Conservation (phyloP, 2,113 vertebrate genomes). For the Bufo bufo region DNA sequence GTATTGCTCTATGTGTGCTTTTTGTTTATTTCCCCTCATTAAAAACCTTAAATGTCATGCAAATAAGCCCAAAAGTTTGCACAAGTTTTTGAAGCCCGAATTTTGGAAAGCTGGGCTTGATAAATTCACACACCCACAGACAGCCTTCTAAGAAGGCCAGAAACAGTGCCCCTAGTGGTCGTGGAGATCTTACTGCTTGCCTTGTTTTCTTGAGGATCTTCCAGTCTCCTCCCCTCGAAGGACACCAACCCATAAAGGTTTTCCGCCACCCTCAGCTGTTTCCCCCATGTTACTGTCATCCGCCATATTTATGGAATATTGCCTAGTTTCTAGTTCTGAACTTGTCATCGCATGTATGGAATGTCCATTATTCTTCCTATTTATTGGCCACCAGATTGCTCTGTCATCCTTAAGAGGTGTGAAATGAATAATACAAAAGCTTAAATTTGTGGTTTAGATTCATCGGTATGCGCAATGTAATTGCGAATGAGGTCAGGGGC, state of each 20-base stretch:
- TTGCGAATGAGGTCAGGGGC: not conserved
- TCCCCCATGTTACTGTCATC: not conserved
- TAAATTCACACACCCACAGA: too few relatives aligned
- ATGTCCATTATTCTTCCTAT: not conserved
- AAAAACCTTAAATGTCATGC: too few relatives aligned
- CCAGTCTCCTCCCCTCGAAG: too few relatives aligned
- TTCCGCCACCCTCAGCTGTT: not conserved
- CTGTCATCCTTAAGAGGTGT: not conserved
- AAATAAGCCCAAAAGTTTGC: too few relatives aligned
- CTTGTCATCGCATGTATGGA: not conserved
- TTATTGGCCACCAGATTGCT: not conserved
- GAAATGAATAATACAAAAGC: conserved; percentile 7
- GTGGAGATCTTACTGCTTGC: not conserved
- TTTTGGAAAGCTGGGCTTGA: too few relatives aligned
- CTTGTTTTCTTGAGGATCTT: not conserved
- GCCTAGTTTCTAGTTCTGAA: not conserved
- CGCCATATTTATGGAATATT: not conserved
- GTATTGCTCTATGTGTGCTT: too few relatives aligned
- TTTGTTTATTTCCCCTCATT: too few relatives aligned
- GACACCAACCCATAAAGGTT: too few relatives aligned
- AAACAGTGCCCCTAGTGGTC: conserved; percentile 6
- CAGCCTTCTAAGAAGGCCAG: too few relatives aligned
- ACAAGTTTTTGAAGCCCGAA: too few relatives aligned
- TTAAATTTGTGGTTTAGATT: not conserved
- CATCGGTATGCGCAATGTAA: not conserved